Conservation (phyloP, 2,113 vertebrate species). For the Castor canadensis region DNA sequence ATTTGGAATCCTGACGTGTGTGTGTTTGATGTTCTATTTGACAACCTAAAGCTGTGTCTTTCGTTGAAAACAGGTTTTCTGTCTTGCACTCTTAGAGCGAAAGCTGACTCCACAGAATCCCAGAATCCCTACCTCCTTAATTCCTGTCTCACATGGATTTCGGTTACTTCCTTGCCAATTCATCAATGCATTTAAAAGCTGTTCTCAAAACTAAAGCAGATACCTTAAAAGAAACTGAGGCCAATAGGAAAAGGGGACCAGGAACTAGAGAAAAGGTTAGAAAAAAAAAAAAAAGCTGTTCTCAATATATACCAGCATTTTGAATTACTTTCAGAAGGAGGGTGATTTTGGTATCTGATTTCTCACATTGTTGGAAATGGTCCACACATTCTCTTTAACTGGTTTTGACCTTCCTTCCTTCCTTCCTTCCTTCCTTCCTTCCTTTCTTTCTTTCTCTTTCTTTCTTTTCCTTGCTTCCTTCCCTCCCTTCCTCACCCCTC, state of each 20-base stretch:
- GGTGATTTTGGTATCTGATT: neutral
- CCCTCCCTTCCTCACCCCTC: no score
- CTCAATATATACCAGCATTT: neutral
- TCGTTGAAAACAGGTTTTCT: neutral
- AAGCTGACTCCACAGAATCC: neutral
- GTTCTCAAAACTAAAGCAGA: no score
- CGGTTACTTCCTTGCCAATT: neutral
- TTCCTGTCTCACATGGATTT: neutral
- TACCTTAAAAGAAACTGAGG: no score
- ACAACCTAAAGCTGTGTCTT: neutral
- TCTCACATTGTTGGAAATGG: neutral
- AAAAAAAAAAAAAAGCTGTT: no score
- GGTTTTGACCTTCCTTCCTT: no score
- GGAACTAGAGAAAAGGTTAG: no score
- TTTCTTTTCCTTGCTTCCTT: no score
- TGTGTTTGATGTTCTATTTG: neutral
- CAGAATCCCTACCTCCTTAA: neutral
- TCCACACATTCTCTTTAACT: neutral
- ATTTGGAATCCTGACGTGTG: neutral
- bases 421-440: neutral
- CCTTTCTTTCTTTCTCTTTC: neutral
- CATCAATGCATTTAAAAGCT: neutral
- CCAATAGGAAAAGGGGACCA: no score
- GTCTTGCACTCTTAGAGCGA: neutral
- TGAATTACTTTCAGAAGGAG: neutral